Evolutionary conservation across 2,113 vertebrate genomes (phyloP).

Genomic region (Hassar affinis): DNA sequence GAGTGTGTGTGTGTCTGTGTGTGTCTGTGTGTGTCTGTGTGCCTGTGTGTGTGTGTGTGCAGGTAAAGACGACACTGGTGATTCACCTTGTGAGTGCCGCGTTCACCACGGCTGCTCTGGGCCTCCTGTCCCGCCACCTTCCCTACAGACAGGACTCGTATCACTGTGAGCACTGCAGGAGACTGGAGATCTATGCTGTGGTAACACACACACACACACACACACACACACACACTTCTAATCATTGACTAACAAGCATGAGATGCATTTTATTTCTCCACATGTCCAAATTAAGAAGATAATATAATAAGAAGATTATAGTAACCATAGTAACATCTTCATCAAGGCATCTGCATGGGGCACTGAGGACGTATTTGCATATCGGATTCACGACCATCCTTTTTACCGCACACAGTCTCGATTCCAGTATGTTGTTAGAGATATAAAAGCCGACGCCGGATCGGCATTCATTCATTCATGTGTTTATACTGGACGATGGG

Average conservation of each 20-base stretch:
- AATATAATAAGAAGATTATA: no score
- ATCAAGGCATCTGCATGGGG: conserved; percentile 23
- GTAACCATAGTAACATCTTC: not conserved
- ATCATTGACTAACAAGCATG: not conserved
- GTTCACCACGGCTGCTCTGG: conserved; percentile 70
- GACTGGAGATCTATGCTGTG: conserved; percentile 72
- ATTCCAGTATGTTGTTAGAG: not conserved
- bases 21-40: not conserved
- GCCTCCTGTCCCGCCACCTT: conserved; percentile 76
- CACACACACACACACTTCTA: not conserved
- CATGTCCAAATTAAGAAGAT: no score
- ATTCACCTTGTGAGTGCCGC: conserved; percentile 77
- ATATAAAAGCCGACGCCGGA: not conserved
- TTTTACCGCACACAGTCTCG: not conserved
- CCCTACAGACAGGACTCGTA: conserved; percentile 77
- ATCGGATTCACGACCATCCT: not conserved
- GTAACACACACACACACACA: conserved; percentile 56
- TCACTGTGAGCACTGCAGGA: conserved; percentile 77
- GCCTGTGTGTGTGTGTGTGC: conserved; percentile 11
- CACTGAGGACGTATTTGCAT: no score
- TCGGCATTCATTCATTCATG: no score
- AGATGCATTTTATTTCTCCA: not conserved
- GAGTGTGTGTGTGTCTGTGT: no score
- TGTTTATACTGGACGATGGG: no score
- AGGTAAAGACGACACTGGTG: conserved; percentile 73